phyloP scores from a whole-genome alignment of 2,888 invertebrate genomes.

The Amphipoea lucens region DNA sequence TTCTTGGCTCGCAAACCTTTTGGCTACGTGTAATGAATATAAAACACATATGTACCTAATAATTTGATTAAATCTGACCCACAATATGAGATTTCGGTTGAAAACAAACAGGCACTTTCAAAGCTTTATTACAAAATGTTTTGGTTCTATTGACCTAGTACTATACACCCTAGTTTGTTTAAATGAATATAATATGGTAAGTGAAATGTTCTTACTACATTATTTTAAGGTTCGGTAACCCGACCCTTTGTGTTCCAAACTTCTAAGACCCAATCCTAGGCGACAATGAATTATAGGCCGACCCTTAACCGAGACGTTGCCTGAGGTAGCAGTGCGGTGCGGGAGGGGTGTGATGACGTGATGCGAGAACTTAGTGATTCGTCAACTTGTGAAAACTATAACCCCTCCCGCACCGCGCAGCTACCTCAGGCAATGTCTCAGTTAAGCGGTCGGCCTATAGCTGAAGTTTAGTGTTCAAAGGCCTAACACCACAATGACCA shows the following conservation, averaged over 20 bases:
- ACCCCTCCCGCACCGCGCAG: no score
- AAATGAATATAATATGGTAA: constrained; percentile 19
- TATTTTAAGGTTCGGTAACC: constrained; percentile 4
- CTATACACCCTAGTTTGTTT: constrained; percentile 20
- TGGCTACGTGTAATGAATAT: constrained; percentile 18
- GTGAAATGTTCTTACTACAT: constrained; percentile 31
- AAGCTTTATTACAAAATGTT: constrained; percentile 29
- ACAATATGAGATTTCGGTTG: constrained; percentile 11
- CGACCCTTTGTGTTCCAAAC: not conserved
- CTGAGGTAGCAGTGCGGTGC: no score
- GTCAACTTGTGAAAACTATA: no score
- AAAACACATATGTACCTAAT: constrained; percentile 17
- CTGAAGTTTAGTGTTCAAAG: no score
- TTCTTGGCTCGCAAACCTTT: not conserved
- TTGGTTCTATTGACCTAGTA: constrained; percentile 26
- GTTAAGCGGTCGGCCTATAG: no score
- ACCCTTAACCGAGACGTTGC: no score
- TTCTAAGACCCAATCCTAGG: not conserved
- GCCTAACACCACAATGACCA: no score
- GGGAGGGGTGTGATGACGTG: no score
- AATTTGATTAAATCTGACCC: constrained; percentile 10
- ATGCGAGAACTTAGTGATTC: no score
- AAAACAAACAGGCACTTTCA: constrained; percentile 32
- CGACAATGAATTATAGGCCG: constrained; percentile 8
- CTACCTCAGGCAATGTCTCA: no score